These are phyloP conservation scores for Eristalinus aeneus DNA, from an alignment of 2,888 invertebrate species.

Conservation along the genomic window DNA sequence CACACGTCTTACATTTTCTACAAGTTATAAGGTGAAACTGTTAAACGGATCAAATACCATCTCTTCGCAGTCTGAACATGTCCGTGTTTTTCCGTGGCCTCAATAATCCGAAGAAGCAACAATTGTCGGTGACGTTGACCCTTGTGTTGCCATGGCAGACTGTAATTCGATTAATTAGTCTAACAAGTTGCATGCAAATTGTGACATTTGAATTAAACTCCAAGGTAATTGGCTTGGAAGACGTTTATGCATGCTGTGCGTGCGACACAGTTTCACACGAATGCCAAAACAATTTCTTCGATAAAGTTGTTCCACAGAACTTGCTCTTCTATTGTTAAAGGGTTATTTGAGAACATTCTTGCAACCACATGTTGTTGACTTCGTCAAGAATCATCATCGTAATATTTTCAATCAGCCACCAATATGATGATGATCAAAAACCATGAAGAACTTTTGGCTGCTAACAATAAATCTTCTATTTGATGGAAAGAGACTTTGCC, in stretches of 20 bases:
- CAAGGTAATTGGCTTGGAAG: neutral
- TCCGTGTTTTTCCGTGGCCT: neutral
- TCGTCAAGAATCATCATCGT: too few relatives aligned
- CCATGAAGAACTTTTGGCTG: neutral
- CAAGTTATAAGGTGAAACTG: too few relatives aligned
- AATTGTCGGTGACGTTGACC: neutral
- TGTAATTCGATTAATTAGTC: neutral
- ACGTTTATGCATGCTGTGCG: neutral
- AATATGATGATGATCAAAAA: neutral
- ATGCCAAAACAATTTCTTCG: neutral
- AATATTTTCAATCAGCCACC: too few relatives aligned
- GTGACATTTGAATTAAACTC: neutral
- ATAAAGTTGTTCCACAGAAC: neutral
- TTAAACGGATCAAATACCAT: neutral
- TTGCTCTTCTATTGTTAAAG: neutral
- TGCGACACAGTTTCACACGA: neutral
- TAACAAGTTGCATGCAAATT: neutral
- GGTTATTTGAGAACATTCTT: neutral
- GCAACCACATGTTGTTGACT: neutral
- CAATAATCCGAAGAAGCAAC: neutral
- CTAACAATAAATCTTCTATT: neutral
- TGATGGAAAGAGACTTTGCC: neutral
- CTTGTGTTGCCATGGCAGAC: neutral
- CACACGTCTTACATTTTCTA: too few relatives aligned
- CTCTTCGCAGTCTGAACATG: neutral